Percentiles rank a stretch among this genome's conserved stretches.
Evolutionary conservation across 1,140 invertebrate genomes (phyloP).

Genomic region (Sarcophaga peregrina): DNA sequence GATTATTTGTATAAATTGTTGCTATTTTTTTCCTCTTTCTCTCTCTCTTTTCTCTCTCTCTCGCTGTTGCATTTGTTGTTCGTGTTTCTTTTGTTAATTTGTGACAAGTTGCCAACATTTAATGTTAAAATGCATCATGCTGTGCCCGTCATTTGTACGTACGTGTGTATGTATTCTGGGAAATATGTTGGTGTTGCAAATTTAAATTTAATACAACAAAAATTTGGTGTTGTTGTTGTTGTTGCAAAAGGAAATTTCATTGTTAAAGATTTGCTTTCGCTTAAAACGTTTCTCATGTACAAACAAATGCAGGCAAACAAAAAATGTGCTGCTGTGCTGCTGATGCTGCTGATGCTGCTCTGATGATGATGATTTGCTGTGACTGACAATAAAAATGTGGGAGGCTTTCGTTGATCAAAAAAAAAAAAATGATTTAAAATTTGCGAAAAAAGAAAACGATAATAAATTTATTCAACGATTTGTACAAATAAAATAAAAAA

Average conservation of each 20-base stretch:
- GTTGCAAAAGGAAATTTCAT: not conserved
- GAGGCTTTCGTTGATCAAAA: not conserved
- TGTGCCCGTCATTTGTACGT: not conserved
- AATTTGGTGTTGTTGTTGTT: not conserved
- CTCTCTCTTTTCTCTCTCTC: not conserved
- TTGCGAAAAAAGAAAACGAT: too few relatives aligned
- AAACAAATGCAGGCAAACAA: not conserved
- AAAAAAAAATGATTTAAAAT: too few relatives aligned
- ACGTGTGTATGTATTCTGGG: not conserved
- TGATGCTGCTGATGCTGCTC: not conserved
- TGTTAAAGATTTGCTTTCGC: not conserved
- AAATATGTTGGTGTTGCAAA: too few relatives aligned
- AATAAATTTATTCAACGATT: too few relatives aligned
- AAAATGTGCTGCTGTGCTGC: not conserved
- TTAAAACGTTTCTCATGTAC: not conserved
- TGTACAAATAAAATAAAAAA: too few relatives aligned
- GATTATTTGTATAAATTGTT: not conserved
- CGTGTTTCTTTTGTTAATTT: not conserved
- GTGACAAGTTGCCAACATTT: slow-evolving; percentile 26
- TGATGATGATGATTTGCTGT: not conserved
- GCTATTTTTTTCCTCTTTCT: not conserved
- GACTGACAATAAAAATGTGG: not conserved
- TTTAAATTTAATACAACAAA: too few relatives aligned
- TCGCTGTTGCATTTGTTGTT: not conserved
- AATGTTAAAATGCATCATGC: slow-evolving; percentile 24